phyloP scores from a whole-genome alignment of 2,113 vertebrate genomes.

The Cochlearius cochlearius region DNA sequence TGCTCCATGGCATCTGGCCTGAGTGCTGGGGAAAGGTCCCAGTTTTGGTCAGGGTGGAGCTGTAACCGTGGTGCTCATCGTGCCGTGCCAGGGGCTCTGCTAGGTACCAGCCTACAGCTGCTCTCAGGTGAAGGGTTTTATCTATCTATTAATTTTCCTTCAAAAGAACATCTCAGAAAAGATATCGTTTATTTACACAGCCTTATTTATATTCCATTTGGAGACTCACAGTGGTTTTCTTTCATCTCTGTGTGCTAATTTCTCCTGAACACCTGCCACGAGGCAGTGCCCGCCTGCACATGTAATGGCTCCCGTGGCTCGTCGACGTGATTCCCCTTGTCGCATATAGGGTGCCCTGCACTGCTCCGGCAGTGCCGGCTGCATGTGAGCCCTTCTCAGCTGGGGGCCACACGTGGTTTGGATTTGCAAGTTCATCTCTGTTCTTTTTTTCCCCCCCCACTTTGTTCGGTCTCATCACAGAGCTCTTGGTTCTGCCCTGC shows the following conservation, averaged over 20 bases:
- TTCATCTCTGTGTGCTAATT: background rate
- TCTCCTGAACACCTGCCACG: background rate
- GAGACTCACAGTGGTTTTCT: background rate
- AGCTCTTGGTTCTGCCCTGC: background rate
- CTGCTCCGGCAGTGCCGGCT: fast-evolving
- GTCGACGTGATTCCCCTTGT: background rate
- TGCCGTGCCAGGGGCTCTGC: fast-evolving
- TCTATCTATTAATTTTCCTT: background rate
- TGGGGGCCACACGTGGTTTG: fast-evolving
- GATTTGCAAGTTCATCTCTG: background rate
- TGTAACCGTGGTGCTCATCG: fast-evolving
- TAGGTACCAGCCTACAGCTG: background rate
- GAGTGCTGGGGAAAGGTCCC: background rate
- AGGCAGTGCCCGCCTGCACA: fast-evolving
- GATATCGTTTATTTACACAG: background rate
- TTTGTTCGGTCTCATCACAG: background rate
- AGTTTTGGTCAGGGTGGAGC: background rate
- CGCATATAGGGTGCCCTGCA: background rate
- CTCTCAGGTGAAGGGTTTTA: fast-evolving
- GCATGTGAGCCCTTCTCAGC: background rate
- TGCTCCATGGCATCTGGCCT: background rate
- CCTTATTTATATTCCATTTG: background rate
- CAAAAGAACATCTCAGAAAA: background rate
- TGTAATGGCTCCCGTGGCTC: fast-evolving
- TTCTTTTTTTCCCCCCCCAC: too few species aligned